phyloP scores from a whole-genome alignment of 2,888 invertebrate species.

The Tetragnatha montana region DNA sequence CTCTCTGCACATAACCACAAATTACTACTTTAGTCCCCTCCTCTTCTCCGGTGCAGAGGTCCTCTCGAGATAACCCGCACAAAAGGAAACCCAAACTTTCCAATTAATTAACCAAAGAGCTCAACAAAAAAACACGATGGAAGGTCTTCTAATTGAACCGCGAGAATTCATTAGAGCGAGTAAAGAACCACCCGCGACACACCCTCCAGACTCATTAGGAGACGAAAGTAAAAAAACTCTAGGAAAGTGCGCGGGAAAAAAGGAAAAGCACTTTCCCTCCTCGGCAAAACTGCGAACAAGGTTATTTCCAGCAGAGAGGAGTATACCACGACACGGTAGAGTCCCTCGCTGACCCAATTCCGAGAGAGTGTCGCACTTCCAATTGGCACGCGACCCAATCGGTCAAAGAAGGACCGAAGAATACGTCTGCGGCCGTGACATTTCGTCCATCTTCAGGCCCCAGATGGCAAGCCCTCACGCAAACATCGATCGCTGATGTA shows the following conservation, averaged over 20 bases:
- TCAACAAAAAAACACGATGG: conserved; percentile 2
- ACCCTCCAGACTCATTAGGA: conserved; percentile 8
- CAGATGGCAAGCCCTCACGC: background rate
- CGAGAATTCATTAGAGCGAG: background rate
- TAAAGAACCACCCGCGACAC: conserved; percentile 11
- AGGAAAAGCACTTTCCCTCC: conserved; percentile 1
- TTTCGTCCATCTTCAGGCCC: background rate
- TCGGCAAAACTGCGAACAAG: conserved; percentile 9
- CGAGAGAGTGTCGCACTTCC: conserved; percentile 2
- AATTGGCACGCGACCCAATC: conserved; percentile 15
- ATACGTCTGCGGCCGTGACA: too few species aligned
- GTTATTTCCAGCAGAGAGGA: conserved; percentile 43
- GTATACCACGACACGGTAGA: background rate
- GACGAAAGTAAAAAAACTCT: background rate
- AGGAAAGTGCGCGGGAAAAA: background rate
- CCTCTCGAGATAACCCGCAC: background rate
- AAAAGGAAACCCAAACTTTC: conserved; percentile 1
- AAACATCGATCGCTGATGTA: too few species aligned
- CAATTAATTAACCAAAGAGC: conserved; percentile 20
- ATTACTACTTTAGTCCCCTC: too few species aligned
- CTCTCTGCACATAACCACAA: too few species aligned
- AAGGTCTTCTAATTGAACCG: background rate
- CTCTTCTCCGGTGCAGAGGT: too few species aligned
- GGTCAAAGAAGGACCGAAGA: background rate
- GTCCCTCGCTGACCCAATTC: conserved; percentile 39